Conservation (phyloP, 2,113 vertebrate species). For the Hippoglossus stenolepis region DNA sequence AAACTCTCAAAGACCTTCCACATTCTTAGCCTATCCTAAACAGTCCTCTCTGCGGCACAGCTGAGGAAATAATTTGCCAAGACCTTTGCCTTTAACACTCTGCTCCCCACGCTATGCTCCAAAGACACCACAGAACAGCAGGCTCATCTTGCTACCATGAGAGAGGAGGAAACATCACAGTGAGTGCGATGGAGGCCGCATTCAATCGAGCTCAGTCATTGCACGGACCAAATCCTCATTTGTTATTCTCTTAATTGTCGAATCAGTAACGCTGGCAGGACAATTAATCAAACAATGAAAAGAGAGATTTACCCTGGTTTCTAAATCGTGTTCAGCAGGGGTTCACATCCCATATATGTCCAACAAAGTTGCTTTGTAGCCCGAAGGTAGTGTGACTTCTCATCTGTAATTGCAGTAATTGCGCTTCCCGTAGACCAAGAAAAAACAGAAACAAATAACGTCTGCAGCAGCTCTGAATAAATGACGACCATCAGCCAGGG, state of each 20-base stretch:
- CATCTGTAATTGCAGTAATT: conserved; percentile 70
- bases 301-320: conserved; percentile 44
- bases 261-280: conserved; percentile 62
- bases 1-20: conserved; percentile 33
- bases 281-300: conserved; percentile 64
- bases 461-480: conserved; percentile 58
- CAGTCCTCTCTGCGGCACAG: conserved; percentile 57
- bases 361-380: conserved; percentile 48
- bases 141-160: conserved; percentile 61
- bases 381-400: conserved; percentile 57
- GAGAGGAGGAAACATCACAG: conserved; percentile 17
- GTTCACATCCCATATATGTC: conserved; percentile 52
- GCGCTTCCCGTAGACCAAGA: conserved; percentile 60
- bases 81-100: conserved; percentile 72
- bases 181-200: conserved; percentile 21
- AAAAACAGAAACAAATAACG: conserved; percentile 70
- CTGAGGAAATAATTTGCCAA: conserved; percentile 75
- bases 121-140: conserved; percentile 50
- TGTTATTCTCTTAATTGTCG: conserved; percentile 69
- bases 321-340: conserved; percentile 26
- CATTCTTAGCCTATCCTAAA: conserved; percentile 49
- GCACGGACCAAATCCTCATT: conserved; percentile 35
- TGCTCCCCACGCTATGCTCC: conserved; percentile 50
- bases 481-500: conserved; percentile 47
- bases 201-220: conserved; percentile 37